Evolutionary conservation across 2,797 vertebrate species (phyloP).

Genomic region (Darevskia mixta): DNA sequence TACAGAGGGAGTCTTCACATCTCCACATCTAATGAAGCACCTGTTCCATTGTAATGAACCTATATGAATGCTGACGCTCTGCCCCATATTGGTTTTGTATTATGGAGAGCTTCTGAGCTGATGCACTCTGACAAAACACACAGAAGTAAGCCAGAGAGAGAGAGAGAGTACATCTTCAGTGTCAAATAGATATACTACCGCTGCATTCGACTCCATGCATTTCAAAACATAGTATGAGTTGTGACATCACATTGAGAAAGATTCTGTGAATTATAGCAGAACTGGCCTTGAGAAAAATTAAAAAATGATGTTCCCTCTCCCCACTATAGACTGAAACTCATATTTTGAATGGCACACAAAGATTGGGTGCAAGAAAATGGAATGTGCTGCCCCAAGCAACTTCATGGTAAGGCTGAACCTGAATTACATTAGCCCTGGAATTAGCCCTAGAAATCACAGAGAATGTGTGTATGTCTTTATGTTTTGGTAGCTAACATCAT

Average conservation of each 20-base stretch:
- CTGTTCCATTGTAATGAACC: neutral
- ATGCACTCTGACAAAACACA: neutral
- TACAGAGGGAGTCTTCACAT: too few relatives aligned
- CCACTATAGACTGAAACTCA: neutral
- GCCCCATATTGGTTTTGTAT: neutral
- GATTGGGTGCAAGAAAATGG: neutral
- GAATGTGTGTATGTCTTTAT: slow-evolving; percentile 25
- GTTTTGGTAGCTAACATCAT: slow-evolving; percentile 36
- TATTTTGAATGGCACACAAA: neutral
- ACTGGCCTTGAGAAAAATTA: neutral
- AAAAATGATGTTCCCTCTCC: neutral
- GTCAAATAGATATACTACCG: neutral
- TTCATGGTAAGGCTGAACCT: neutral
- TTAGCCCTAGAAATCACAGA: neutral
- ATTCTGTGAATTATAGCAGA: neutral
- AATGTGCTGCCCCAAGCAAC: neutral
- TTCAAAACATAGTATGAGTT: neutral
- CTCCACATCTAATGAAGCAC: neutral
- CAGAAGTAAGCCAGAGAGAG: neutral
- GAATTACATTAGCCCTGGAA: slow-evolving; percentile 5
- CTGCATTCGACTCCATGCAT: neutral
- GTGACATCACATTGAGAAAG: neutral
- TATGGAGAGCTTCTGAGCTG: neutral
- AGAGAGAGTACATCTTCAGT: neutral
- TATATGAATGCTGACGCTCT: neutral